These are phyloP conservation scores for Cricetomys ansorgei DNA, from an alignment of 2,113 vertebrate species.

Conservation along the genomic window DNA sequence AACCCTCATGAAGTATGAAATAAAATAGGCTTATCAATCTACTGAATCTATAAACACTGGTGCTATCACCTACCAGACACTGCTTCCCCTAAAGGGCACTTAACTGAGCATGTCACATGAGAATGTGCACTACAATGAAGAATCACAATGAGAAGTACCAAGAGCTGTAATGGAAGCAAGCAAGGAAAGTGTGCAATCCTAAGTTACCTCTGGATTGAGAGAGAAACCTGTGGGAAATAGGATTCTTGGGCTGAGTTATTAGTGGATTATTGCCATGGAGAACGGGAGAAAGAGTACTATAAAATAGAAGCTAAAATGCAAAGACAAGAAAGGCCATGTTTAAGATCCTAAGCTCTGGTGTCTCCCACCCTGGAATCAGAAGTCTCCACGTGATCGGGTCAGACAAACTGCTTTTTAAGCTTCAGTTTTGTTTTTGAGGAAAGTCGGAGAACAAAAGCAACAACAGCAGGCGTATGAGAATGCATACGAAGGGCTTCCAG, in stretches of 20 bases:
- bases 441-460: background rate
- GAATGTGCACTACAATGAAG: background rate
- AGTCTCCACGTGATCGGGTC: background rate
- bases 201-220: background rate
- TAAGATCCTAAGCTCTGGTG: background rate
- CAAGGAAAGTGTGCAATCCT: background rate
- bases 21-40: background rate
- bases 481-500: background rate
- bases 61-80: background rate
- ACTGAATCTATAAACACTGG: slow-evolving; percentile 15
- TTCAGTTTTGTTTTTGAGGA: slow-evolving; percentile 5
- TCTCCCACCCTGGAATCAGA: background rate
- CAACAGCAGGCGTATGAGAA: background rate
- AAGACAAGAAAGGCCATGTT: background rate
- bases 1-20: slow-evolving; percentile 3
- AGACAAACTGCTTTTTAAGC: background rate
- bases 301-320: background rate
- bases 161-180: background rate
- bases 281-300: background rate
- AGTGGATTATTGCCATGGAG: background rate
- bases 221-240: background rate
- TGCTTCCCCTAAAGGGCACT: background rate
- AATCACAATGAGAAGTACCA: background rate
- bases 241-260: background rate
- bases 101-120: background rate